Conservation (phyloP, 2,888 invertebrate genomes). For the Philereme vetulata region DNA sequence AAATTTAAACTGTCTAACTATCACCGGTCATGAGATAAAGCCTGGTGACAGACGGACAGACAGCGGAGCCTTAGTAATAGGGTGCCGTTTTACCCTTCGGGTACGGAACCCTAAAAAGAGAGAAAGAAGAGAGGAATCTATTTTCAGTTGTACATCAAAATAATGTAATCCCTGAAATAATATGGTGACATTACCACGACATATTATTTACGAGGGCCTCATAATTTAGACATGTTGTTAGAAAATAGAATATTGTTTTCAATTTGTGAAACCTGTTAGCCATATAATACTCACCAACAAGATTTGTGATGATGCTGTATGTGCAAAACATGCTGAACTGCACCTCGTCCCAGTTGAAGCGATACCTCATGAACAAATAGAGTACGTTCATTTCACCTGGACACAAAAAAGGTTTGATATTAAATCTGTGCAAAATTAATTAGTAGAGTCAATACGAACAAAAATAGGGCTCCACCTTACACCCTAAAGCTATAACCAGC, state of each 20-base stretch:
- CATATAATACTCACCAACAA: conserved; percentile 69
- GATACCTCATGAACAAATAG: conserved; percentile 70
- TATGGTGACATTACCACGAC: conserved; percentile 22
- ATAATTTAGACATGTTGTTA: conserved; percentile 2
- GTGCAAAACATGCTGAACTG: conserved; percentile 84
- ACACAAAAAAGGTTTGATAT: neutral
- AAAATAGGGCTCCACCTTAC: too few species aligned
- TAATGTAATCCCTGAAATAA: conserved; percentile 25
- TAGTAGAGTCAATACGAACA: too few species aligned
- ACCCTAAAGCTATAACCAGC: too few species aligned
- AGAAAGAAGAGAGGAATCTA: conserved; percentile 25
- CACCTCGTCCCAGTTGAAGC: conserved; percentile 84
- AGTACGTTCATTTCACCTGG: conserved; percentile 71
- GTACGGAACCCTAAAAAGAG: too few species aligned
- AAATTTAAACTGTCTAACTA: too few species aligned
- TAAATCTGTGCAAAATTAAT: too few species aligned
- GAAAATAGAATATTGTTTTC: neutral
- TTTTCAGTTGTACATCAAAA: conserved; percentile 19
- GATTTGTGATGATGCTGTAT: conserved; percentile 80
- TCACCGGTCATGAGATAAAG: too few species aligned
- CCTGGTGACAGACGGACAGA: too few species aligned
- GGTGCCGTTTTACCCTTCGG: too few species aligned
- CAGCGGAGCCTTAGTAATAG: too few species aligned
- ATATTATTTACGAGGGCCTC: conserved; percentile 17
- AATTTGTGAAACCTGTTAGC: conserved; percentile 7